These are phyloP conservation scores for Campoletis sonorensis DNA, from an alignment of 1,140 invertebrate species.

Conservation along the genomic window DNA sequence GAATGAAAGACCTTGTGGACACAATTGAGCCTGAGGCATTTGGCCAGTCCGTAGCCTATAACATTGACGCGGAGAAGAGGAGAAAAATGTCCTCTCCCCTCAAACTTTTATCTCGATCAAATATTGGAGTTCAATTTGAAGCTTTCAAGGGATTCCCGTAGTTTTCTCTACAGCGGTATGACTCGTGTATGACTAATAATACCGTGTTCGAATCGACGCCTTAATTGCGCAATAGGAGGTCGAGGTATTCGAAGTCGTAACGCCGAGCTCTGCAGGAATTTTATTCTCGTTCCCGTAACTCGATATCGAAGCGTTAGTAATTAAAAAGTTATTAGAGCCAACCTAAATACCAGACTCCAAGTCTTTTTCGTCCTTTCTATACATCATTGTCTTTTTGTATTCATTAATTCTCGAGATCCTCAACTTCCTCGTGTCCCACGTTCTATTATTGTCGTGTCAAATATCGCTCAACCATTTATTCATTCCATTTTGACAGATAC, in stretches of 20 bases:
- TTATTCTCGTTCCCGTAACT: constrained; percentile 25
- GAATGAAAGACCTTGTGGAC: neutral
- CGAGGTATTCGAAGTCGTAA: constrained; percentile 34
- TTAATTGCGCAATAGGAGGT: constrained; percentile 31
- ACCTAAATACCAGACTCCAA: neutral
- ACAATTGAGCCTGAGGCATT: constrained; percentile 17
- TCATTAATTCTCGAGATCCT: neutral
- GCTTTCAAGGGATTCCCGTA: constrained; percentile 5
- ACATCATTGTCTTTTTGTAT: constrained; percentile 3
- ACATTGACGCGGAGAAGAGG: neutral
- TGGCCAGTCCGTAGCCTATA: neutral
- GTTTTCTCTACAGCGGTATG: neutral
- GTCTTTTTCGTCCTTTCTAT: neutral
- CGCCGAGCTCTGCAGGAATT: constrained; percentile 23
- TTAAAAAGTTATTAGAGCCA: constrained; percentile 37
- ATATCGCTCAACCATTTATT: neutral
- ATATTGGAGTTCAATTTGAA: constrained; percentile 39
- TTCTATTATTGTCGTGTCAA: neutral
- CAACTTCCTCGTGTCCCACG: neutral
- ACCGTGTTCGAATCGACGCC: neutral
- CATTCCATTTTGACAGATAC: neutral
- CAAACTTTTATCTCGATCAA: neutral
- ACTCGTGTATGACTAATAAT: constrained; percentile 3
- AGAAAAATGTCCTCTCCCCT: neutral
- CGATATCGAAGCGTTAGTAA: constrained; percentile 11